phyloP scores from a whole-genome alignment of 2,888 invertebrate genomes.

The Margaritifera margaritifera region DNA sequence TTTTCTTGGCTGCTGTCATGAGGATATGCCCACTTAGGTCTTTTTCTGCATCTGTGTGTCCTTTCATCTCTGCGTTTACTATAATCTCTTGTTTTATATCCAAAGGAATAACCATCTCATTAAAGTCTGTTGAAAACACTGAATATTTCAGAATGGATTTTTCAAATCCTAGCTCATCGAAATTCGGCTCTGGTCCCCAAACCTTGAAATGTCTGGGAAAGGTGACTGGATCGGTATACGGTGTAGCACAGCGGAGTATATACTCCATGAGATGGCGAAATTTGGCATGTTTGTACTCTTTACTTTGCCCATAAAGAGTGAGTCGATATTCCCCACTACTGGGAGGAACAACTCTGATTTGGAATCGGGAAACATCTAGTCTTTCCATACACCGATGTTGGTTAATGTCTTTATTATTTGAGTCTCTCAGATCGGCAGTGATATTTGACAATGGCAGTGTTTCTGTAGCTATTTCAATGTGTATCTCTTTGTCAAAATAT shows the following conservation, averaged over 20 bases:
- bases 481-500: constrained; percentile 31
- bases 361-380: constrained; percentile 27
- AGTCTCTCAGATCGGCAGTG: constrained; percentile 23
- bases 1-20: constrained; percentile 27
- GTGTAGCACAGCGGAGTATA: constrained; percentile 26
- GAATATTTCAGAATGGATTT: constrained; percentile 34
- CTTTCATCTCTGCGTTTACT: constrained; percentile 30
- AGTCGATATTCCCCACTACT: constrained; percentile 35
- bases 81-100: constrained; percentile 31
- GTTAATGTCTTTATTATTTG: constrained; percentile 19
- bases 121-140: constrained; percentile 26
- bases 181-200: constrained; percentile 44
- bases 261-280: constrained; percentile 35
- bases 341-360: constrained; percentile 41
- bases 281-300: constrained; percentile 38
- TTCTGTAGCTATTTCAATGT: constrained; percentile 30
- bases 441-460: constrained; percentile 35
- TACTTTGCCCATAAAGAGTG: constrained; percentile 37
- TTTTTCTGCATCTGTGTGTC: constrained; percentile 24
- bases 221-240: constrained; percentile 15
- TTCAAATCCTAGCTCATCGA: constrained; percentile 41
- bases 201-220: constrained; percentile 40
- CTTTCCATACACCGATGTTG: constrained; percentile 32
- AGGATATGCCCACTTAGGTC: constrained; percentile 33
- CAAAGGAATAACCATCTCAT: constrained; percentile 28